A percentile compares a stretch with the other conserved stretches of the same genome.
phyloP scores from a whole-genome alignment of 2,797 vertebrate genomes.

The Myotis daubentonii region DNA sequence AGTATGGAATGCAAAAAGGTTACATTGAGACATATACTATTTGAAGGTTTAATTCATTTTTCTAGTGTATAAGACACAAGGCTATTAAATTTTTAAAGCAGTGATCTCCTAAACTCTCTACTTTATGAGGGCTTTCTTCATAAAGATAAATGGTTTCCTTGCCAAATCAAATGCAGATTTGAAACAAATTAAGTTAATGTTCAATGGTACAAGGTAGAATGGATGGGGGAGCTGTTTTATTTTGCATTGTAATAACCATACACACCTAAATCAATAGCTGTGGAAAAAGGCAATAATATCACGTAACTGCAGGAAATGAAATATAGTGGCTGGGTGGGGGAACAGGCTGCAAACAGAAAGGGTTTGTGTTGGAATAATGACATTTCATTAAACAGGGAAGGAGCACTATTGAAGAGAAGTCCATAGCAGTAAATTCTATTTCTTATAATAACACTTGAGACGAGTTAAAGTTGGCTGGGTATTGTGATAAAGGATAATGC shows the following conservation, averaged over 20 bases:
- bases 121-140: constrained; percentile 92
- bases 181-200: constrained; percentile 94
- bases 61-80: constrained; percentile 88
- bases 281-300: constrained; percentile 95
- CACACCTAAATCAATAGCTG: constrained; percentile 97
- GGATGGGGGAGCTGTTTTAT: constrained; percentile 91
- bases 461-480: constrained; percentile 88
- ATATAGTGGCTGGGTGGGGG: constrained; percentile 90
- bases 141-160: constrained; percentile 95
- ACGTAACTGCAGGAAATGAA: constrained; percentile 96
- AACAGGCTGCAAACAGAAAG: constrained; percentile 89
- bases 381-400: constrained; percentile 94
- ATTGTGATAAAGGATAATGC: constrained; percentile 87
- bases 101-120: constrained; percentile 89
- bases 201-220: constrained; percentile 89
- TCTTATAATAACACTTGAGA: constrained; percentile 91
- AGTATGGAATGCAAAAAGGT: constrained; percentile 88
- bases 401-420: constrained; percentile 89
- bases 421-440: constrained; percentile 91
- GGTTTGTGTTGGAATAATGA: constrained; percentile 95
- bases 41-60: constrained; percentile 92
- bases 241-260: constrained; percentile 96
- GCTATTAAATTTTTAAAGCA: constrained; percentile 91
- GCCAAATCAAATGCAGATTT: constrained; percentile 96
- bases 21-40: constrained; percentile 91